Evolutionary conservation across 2,797 vertebrate genomes (phyloP), one percentile per base, ranked within the genome.

Genomic region (Siniperca scherzeri): DNA sequence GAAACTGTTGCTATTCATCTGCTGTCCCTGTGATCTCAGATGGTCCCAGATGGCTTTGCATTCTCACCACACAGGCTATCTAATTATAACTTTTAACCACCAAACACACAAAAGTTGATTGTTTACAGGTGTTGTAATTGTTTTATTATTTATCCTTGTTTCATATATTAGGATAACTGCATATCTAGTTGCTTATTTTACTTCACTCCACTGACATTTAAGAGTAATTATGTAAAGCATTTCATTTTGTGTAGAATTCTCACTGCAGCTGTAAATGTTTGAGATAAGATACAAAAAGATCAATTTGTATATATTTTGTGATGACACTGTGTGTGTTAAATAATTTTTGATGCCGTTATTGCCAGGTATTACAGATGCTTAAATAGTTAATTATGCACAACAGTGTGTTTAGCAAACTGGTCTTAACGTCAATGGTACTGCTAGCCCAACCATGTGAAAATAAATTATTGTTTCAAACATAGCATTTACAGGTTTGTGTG

Each of bases 1-100:
- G 87, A 88, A 92, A 93, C 86, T 89, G 87, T 90, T 92, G 87
- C 83, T 89, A 82, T 92, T 93, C 91, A 89, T 93, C 92, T 88
- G 85, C 89, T n/a, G 57, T 89, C 74, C 76, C 90, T 92, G 78
- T 92, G 82, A 93, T 93, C 88, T 94, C 88, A 81, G 78, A 87
- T 85, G 78, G 87, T 90, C 88, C 87, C 90, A 89, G 91, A 92
- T 92, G 92, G 90, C 86, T 84, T 73, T 83, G 76, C 66, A 80
- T 90, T 91, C 82, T 89, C 83, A 82, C 85, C 86, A 86, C 84
- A 89, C 84, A 82, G 55, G 57, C 83, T 70, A 80, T 81, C 86
- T 82, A 86, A 91, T 93, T 90, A 86, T 86, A 91, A 90, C 76
- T 76, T 73, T 83, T 81, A 84, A 81, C 71, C 80, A 81, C 42